A percentile compares a stretch with the other conserved stretches of the same genome.
phyloP scores from a whole-genome alignment of 2,113 vertebrate species.

The Microcebus lehilahytsara region DNA sequence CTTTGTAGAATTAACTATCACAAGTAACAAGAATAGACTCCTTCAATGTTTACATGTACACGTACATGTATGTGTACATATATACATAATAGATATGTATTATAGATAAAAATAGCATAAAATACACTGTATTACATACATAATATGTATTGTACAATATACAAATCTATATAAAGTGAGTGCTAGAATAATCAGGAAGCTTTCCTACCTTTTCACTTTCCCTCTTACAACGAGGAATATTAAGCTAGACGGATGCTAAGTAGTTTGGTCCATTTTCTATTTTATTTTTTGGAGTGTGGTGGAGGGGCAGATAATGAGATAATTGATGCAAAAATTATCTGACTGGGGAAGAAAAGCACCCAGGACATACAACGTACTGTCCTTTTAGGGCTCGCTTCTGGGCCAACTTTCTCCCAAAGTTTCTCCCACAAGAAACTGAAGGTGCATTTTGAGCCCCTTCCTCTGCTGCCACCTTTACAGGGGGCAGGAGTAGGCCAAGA shows the following conservation, averaged over 20 bases:
- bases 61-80: fast-evolving
- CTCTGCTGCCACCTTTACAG: not conserved
- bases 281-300: not conserved
- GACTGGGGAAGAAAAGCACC: not conserved
- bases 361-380: not conserved
- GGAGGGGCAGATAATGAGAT: not conserved
- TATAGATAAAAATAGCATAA: not conserved
- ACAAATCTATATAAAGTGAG: not conserved
- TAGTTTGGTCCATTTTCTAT: not conserved
- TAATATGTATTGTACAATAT: not conserved
- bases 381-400: not conserved
- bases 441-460: not conserved
- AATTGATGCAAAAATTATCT: not conserved
- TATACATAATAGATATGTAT: not conserved
- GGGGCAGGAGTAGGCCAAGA: not conserved
- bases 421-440: not conserved
- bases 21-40: not conserved
- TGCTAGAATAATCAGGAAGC: not conserved
- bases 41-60: too few relatives aligned
- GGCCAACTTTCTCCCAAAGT: not conserved
- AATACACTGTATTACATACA: not conserved
- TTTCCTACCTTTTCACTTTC: not conserved
- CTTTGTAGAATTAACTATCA: not conserved
- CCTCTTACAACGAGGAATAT: not conserved
- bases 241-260: not conserved